Percentiles rank a stretch among this genome's conserved stretches.
Conservation (phyloP, 2,797 vertebrate genomes). For the Borostomias antarcticus region DNA sequence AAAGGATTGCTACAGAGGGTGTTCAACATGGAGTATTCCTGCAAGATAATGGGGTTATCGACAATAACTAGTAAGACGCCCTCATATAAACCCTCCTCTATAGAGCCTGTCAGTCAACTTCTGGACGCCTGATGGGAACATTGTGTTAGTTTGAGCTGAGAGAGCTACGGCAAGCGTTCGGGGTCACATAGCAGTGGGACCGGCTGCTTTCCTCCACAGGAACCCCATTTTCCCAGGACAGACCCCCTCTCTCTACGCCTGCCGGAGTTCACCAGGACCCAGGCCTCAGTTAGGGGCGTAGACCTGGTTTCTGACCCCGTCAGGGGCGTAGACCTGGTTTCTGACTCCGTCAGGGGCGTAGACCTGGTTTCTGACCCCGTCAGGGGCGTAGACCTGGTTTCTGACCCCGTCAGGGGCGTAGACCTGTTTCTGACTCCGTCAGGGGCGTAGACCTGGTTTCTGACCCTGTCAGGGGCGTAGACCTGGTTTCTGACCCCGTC, state of each 20-base stretch:
- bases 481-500: too few relatives aligned
- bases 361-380: too few relatives aligned
- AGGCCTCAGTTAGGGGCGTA: too few relatives aligned
- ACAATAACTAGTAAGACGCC: not conserved
- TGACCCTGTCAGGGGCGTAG: too few relatives aligned
- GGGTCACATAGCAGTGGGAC: slow-evolving; percentile 59
- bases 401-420: too few relatives aligned
- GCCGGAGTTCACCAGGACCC: too few relatives aligned
- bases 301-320: too few relatives aligned
- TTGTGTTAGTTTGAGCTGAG: slow-evolving; percentile 56
- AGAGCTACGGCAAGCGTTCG: slow-evolving; percentile 42
- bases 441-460: too few relatives aligned
- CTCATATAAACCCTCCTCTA: slow-evolving; percentile 39
- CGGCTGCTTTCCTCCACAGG: slow-evolving; percentile 57
- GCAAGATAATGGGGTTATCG: not conserved
- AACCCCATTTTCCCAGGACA: slow-evolving; percentile 42
- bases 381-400: too few relatives aligned
- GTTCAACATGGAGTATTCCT: not conserved
- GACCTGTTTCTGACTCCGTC: too few relatives aligned
- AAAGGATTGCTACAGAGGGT: not conserved
- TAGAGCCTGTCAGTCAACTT: slow-evolving; percentile 57
- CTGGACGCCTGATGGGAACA: slow-evolving; percentile 43
- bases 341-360: too few relatives aligned
- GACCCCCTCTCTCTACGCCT: slow-evolving; percentile 49
- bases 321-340: too few relatives aligned